These are phyloP conservation scores for Limnephilus marmoratus DNA, from an alignment of 2,888 invertebrate species.

Conservation along the genomic window DNA sequence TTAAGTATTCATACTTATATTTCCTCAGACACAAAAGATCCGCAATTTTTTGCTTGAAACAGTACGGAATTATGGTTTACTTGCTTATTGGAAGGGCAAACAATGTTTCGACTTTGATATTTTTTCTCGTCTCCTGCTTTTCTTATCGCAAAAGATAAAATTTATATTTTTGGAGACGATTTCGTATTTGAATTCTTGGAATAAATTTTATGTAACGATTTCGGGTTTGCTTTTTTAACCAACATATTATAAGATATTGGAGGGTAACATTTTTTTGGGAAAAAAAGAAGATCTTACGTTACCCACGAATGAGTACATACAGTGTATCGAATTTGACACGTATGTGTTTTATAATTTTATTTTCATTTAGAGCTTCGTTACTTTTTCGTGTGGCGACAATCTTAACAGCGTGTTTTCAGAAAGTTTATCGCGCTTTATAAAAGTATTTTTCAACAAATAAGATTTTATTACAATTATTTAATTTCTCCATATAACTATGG, in stretches of 20 bases:
- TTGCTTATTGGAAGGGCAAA: constrained; percentile 52
- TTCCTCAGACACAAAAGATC: constrained; percentile 48
- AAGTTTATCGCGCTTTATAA: neutral
- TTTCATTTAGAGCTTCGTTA: neutral
- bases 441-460: too few relatives aligned
- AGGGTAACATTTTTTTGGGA: neutral
- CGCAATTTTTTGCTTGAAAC: constrained; percentile 51
- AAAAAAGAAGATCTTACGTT: neutral
- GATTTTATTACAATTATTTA: too few relatives aligned
- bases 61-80: constrained; percentile 56
- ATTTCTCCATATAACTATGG: too few relatives aligned
- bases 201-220: constrained; percentile 40
- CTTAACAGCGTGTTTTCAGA: neutral
- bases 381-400: neutral
- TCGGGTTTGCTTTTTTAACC: constrained; percentile 26
- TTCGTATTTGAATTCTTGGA: constrained; percentile 39
- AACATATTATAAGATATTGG: neutral
- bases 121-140: neutral
- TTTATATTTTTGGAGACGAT: constrained; percentile 41
- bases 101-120: constrained; percentile 32
- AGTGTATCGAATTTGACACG: too few relatives aligned
- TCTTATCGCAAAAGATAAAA: constrained; percentile 38
- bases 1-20: constrained; percentile 59
- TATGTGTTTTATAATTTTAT: neutral
- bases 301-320: neutral